Evolutionary conservation across 2,113 vertebrate genomes (phyloP), one percentile per base, ranked within the genome.

Genomic region (Lipophrys pholis): DNA sequence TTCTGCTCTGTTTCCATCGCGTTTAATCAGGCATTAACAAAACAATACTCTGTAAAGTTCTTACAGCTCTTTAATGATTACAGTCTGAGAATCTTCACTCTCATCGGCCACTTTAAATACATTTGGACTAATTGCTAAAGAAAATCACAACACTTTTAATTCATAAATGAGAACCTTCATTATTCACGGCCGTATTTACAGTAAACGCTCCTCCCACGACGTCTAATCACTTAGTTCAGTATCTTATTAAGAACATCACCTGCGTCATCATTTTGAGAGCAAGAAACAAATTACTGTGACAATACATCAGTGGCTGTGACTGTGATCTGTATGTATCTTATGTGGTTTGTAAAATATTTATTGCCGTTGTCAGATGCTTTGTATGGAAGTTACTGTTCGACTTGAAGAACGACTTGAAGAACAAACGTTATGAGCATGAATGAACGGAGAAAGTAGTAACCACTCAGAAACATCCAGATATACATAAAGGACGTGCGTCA

Each of bases 1-100:
- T 42, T 54, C 65, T 69, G 43, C 50, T 65, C 35, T 42, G 48
- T 17, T 16, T 60, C 42, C 35, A 64, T 54, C 46, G 14, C 8
- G 41, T 63, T 73, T 48, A 46, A 71, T 60, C 21, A 60, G 52
- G 61, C 35, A 38, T 6, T 54, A 76, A 66, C 40, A 49, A 16
- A 30, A 30, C 21, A 11, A 45, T 66, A n/a, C 54, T 58, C 55
- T 11, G 7, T 55, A 57, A 17, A 52, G 50, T 58, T 60, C 45
- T 14, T 3, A 38, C 12, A 1, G 7, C 8, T 7, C 17, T 57
- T 49, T 8, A 11, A 10, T 42, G 11, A 59, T 73, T 73, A 58
- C 64, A 64, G 12, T 4, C n/a, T 8, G 49, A 12, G 8, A 60
- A 69, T 21, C 21, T 64, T 8, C 21, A 16, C 11, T 8, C 1